phyloP scores from a whole-genome alignment of 2,113 vertebrate genomes.

The Paramormyrops kingsleyae region DNA sequence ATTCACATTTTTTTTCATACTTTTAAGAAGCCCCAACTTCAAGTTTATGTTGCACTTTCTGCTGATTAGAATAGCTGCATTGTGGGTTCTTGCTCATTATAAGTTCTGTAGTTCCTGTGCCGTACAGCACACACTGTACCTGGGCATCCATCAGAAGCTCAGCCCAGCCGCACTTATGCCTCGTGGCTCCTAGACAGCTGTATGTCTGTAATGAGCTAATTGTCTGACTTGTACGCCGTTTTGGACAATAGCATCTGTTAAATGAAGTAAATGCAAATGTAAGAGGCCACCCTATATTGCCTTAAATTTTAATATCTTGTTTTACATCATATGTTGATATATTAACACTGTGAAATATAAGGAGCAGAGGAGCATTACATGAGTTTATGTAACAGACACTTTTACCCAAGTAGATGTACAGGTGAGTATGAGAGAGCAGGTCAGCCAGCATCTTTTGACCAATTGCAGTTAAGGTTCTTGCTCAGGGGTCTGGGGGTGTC shows the following conservation, averaged over 20 bases:
- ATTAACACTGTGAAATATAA: not conserved
- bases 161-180: not conserved
- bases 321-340: not conserved
- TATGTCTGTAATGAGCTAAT: not conserved
- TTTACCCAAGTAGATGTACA: too few relatives aligned
- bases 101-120: not conserved
- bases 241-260: not conserved
- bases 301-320: not conserved
- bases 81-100: not conserved
- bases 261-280: not conserved
- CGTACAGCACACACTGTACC: not conserved
- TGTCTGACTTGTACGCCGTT: not conserved
- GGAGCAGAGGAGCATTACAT: not conserved
- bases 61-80: too few relatives aligned
- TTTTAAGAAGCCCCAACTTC: too few relatives aligned
- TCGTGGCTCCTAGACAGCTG: not conserved
- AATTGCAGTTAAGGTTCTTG: too few relatives aligned
- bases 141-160: not conserved
- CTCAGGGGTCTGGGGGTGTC: too few relatives aligned
- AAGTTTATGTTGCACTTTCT: too few relatives aligned
- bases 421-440: too few relatives aligned
- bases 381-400: not conserved
- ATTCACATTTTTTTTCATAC: too few relatives aligned
- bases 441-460: too few relatives aligned
- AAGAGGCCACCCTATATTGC: not conserved